Conservation (phyloP, 2,888 invertebrate species). For the Protodeltote pygarga region DNA sequence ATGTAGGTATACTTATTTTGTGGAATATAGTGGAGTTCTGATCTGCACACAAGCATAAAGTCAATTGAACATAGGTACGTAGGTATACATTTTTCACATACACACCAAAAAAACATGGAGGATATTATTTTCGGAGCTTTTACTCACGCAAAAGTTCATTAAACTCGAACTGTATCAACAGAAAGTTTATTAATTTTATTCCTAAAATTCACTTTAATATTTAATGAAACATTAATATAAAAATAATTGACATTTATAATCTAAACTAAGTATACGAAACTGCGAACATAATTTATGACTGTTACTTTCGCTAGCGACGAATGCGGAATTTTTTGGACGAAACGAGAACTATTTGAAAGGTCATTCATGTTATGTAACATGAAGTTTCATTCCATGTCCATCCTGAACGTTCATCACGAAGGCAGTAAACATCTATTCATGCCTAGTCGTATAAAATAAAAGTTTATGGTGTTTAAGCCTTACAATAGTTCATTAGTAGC, state of each 20-base stretch:
- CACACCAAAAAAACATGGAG: no score
- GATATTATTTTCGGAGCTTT: not conserved
- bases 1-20: no score
- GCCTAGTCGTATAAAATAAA: conserved; percentile 31
- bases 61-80: no score
- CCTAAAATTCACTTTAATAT: no score
- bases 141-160: conserved; percentile 3
- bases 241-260: conserved; percentile 8
- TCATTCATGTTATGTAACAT: conserved; percentile 15
- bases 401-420: conserved; percentile 33
- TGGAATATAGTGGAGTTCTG: no score
- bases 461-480: conserved; percentile 15
- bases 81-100: no score
- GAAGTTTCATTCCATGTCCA: conserved; percentile 38
- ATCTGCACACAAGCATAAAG: no score
- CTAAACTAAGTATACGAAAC: conserved; percentile 15
- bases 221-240: no score
- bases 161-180: not conserved
- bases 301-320: conserved; percentile 35
- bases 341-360: conserved; percentile 33
- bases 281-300: conserved; percentile 14
- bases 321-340: conserved; percentile 23
- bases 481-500: conserved; percentile 38
- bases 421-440: conserved; percentile 35
- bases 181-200: conserved; percentile 1